Evolutionary conservation across 1,140 invertebrate genomes (phyloP).

Genomic region (Drosophila kohkoa): DNA sequence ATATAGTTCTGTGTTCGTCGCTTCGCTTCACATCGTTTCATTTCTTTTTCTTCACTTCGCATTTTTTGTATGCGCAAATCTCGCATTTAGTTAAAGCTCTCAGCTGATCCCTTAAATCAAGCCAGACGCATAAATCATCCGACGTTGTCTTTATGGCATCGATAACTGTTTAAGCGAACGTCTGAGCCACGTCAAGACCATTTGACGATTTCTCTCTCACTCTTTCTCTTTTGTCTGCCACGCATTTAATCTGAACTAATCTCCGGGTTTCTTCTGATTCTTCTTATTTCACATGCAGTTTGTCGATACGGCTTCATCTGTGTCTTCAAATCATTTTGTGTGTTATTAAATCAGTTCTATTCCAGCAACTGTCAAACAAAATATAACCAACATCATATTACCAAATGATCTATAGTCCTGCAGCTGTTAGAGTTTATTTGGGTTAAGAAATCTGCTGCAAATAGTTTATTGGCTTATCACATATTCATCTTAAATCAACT

Average conservation of each 20-base stretch:
- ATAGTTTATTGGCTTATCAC: not conserved
- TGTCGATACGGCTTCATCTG: conserved; percentile 6
- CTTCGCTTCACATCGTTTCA: not conserved
- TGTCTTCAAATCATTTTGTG: conserved; percentile 3
- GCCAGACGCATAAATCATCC: conserved; percentile 79
- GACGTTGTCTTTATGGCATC: conserved; percentile 51
- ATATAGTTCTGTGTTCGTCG: conserved; percentile 58
- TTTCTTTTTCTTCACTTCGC: not conserved
- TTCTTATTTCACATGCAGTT: not conserved
- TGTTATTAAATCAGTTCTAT: conserved; percentile 17
- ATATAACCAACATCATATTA: not conserved
- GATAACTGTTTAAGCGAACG: conserved; percentile 64
- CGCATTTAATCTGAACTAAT: conserved; percentile 37
- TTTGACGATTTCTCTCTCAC: conserved; percentile 21
- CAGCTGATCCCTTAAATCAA: conserved; percentile 71
- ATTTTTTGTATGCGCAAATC: conserved; percentile 21
- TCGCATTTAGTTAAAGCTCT: conserved; percentile 41
- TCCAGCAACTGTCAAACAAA: conserved; percentile 11
- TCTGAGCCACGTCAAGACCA: conserved; percentile 13
- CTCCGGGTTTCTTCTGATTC: not conserved
- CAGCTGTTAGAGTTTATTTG: not conserved
- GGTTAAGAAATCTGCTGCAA: not conserved
- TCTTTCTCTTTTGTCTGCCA: conserved; percentile 35
- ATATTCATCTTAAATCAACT: not conserved
- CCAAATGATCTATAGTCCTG: conserved; percentile 5